These are phyloP conservation scores for Crotalus helleri DNA, from an alignment of 2,113 vertebrate species.

Conservation along the genomic window DNA sequence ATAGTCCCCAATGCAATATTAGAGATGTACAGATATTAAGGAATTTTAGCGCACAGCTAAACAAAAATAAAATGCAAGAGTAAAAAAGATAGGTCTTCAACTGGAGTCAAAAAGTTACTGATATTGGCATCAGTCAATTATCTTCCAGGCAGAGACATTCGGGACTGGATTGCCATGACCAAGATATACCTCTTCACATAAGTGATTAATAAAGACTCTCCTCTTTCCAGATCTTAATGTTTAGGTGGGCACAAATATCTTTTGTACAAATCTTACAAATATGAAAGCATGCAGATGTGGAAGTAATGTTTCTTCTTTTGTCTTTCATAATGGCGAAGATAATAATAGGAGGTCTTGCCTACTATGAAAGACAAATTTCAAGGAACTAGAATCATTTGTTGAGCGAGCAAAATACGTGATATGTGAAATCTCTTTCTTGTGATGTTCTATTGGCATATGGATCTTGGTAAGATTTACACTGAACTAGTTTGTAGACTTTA, in stretches of 20 bases:
- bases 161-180: neutral
- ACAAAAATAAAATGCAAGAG: neutral
- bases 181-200: neutral
- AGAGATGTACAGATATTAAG: neutral
- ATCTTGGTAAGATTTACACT: constrained; percentile 28
- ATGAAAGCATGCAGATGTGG: neutral
- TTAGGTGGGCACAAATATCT: neutral
- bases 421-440: constrained; percentile 17
- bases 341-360: neutral
- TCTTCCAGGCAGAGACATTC: neutral
- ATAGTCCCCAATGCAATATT: neutral
- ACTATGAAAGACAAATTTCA: neutral
- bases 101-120: neutral
- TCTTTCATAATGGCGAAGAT: neutral
- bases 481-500: constrained; percentile 4
- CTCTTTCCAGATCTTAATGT: neutral
- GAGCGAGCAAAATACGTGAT: neutral
- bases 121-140: neutral
- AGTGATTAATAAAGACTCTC: neutral
- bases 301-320: neutral
- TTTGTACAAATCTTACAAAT: neutral
- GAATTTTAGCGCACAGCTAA: neutral
- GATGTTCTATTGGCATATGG: neutral
- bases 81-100: neutral
- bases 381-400: neutral